phyloP scores from a whole-genome alignment of 2,113 vertebrate genomes.

The Stictonetta naevosa region DNA sequence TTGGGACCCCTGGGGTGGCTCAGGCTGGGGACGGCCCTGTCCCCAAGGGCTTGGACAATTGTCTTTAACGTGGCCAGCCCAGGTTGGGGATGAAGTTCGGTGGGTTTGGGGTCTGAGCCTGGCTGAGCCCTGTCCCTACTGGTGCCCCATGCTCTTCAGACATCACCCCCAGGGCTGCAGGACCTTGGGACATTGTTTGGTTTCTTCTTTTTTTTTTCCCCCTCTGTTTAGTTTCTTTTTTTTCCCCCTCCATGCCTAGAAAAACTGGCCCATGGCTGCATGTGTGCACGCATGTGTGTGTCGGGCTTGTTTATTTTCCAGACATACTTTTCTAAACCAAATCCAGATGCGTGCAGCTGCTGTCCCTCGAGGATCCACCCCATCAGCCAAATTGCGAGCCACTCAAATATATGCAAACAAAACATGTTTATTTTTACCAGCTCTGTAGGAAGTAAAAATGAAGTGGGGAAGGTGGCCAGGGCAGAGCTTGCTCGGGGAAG shows the following conservation, averaged over 20 bases:
- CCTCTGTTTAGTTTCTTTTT: too few species aligned
- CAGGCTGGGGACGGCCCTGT: too few species aligned
- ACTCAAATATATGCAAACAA: background rate
- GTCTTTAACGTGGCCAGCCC: too few species aligned
- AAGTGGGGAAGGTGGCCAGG: background rate
- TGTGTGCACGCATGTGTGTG: background rate
- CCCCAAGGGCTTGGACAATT: background rate
- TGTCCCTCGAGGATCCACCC: background rate
- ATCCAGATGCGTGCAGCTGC: slow-evolving; percentile 68
- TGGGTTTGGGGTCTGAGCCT: too few species aligned
- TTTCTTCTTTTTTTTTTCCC: background rate
- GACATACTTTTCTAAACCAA: slow-evolving; percentile 11
- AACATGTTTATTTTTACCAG: slow-evolving; percentile 58
- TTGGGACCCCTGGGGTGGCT: too few species aligned
- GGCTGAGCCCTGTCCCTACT: too few species aligned
- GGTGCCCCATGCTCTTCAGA: too few species aligned
- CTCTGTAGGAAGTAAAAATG: slow-evolving; percentile 29
- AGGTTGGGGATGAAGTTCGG: too few species aligned
- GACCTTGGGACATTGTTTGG: background rate
- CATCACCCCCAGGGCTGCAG: background rate
- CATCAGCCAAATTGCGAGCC: background rate
- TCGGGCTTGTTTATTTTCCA: background rate
- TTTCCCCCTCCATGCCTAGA: background rate
- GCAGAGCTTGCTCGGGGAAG: background rate
- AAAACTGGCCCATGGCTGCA: background rate